phyloP scores from a whole-genome alignment of 2,113 vertebrate species.

The Plotosus lineatus region DNA sequence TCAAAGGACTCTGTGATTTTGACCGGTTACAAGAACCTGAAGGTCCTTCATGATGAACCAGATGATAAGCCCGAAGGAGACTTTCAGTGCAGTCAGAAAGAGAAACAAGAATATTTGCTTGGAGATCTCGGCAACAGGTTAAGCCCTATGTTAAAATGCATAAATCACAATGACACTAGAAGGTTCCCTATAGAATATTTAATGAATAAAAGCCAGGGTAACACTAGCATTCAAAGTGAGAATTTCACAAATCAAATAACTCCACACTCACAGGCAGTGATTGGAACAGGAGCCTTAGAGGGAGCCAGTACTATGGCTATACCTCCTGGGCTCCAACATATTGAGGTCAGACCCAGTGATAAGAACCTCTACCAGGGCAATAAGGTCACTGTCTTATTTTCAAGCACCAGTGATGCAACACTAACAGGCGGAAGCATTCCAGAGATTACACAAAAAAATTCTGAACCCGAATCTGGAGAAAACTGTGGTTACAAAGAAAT shows the following conservation, averaged over 20 bases:
- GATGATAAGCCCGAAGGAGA: slow-evolving; percentile 78
- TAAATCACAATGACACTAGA: slow-evolving; percentile 69
- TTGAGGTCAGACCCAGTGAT: slow-evolving; percentile 72
- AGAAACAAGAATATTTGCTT: slow-evolving; percentile 72
- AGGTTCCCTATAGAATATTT: slow-evolving; percentile 66
- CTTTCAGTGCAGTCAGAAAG: slow-evolving; percentile 69
- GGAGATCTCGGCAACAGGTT: slow-evolving; percentile 69
- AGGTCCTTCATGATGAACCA: slow-evolving; percentile 76
- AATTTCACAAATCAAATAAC: slow-evolving; percentile 69
- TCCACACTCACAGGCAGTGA: slow-evolving; percentile 76
- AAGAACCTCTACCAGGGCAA: slow-evolving; percentile 77
- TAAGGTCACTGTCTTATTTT: slow-evolving; percentile 77
- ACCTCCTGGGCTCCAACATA: slow-evolving; percentile 62
- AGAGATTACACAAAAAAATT: slow-evolving; percentile 58
- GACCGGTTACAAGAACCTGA: slow-evolving; percentile 94
- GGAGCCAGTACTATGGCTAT: slow-evolving; percentile 53
- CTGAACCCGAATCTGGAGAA: slow-evolving; percentile 39
- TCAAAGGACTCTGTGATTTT: slow-evolving; percentile 95
- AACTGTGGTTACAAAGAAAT: neutral
- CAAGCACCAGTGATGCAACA: slow-evolving; percentile 66
- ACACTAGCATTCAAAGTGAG: slow-evolving; percentile 66
- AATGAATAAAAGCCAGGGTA: slow-evolving; percentile 64
- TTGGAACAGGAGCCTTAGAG: slow-evolving; percentile 68
- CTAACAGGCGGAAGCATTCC: slow-evolving; percentile 48
- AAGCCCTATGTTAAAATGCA: slow-evolving; percentile 71